Evolutionary conservation across 2,113 vertebrate species (phyloP).

Genomic region (Crotophaga sulcirostris): DNA sequence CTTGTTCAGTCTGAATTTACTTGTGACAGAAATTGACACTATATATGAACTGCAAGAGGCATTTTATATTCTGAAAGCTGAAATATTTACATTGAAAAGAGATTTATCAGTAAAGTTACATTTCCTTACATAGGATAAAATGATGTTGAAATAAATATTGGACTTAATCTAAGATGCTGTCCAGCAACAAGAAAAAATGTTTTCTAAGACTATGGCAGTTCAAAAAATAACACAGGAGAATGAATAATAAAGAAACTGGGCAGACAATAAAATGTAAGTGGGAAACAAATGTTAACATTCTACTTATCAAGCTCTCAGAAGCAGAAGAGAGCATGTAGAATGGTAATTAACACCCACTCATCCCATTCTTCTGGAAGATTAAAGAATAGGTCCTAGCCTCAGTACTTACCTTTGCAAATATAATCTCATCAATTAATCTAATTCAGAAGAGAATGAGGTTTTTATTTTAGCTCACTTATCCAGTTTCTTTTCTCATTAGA

Average conservation of each 20-base stretch:
- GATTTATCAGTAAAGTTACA: background rate
- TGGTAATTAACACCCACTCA: constrained; percentile 55
- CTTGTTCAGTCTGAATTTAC: background rate
- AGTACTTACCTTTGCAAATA: constrained; percentile 34
- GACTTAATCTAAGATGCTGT: background rate
- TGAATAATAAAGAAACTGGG: background rate
- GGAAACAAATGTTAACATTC: constrained; percentile 50
- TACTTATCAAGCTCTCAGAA: constrained; percentile 37
- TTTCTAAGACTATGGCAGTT: background rate
- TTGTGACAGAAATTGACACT: background rate
- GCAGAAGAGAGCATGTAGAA: constrained; percentile 4
- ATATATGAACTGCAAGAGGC: background rate
- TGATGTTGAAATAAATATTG: background rate
- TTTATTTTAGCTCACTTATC: background rate
- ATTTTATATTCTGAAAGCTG: background rate
- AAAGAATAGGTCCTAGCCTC: constrained; percentile 33
- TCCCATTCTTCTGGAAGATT: constrained; percentile 27
- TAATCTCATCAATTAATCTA: constrained; percentile 48
- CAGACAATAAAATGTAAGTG: background rate
- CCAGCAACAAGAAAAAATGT: background rate
- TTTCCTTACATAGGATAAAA: background rate
- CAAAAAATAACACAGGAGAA: background rate
- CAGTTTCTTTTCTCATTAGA: background rate
- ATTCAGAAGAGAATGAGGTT: constrained; percentile 1
- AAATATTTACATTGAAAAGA: background rate